Base-by-base conservation (phyloP, 2,797 vertebrate species). In the Cuniculus paca region DNA sequence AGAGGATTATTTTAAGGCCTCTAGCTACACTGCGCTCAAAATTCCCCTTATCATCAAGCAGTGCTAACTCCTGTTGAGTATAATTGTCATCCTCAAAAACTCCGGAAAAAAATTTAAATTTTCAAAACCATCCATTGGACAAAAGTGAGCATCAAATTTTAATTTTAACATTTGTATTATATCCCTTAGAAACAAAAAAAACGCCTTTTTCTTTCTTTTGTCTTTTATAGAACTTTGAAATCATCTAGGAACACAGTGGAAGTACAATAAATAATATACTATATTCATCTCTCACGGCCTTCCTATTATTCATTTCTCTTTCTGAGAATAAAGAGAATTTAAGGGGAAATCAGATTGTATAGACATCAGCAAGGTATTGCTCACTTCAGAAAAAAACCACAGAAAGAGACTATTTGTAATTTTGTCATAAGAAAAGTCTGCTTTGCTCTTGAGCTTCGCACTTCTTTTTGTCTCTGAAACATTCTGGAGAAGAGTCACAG, bases 271-370 rank as follows among this genome's bases (percentile, higher is more conserved):
- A 95, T 17, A 39, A n/a, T 54, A 26, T 52, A 48, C 26, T 31
- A 77, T 6, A 11, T 8, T 96, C 80, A 13, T 60, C 94, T 94
- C 20, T 75, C n/a, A 13, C 6, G 48, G 96, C 72, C 19, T 42
- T 94, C 84, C 74, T 6, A 26, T 65, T 56, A 28, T 52, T 45
- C 89, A 0, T 90, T 93, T 79, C 88, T 75, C 22, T 60, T 68
- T 91, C 90, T 97, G 56, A 70, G 58, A 72, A 63, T 90, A 50
- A 94, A 96, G 95, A 65, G 91, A 50, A 74, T 54, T 65, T 31
- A 7, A 39, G 42, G 68, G 52, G 50, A 78, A 9, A 80, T 77
- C 24, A 70, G 56, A 88, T 8, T 56, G 68, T 36, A 11, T 0
- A 85, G 89, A 52, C 39, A 65, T 45, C 65, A 82, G 42, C 58